Base-by-base conservation (phyloP, 23 tunicate species). In the Aplidium turbinatum region DNA sequence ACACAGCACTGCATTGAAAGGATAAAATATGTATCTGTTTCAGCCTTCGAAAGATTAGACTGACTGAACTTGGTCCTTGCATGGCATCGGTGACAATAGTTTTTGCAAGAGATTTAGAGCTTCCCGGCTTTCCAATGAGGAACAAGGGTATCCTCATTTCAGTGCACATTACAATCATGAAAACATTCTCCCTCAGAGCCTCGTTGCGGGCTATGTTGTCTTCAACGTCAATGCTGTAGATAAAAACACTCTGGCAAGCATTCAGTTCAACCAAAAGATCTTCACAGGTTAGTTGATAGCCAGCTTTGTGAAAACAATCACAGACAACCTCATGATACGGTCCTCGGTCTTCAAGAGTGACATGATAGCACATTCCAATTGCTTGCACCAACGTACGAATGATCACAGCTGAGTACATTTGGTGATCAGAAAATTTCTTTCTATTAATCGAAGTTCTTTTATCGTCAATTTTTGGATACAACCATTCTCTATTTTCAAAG, bases 31-130 rank as follows among this genome's bases (percentile, higher is more conserved):
- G 85, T n/a, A 86, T 72, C 58, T 72, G 76, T 57, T 87, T 87
- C 29, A 87, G 50, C 7, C 57, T 65, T 62, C 55, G 69, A 84
- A 73, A 87, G 4, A 87, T 22, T 39, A 33, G 26, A 65, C 57
- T 64, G 11, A 45, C 52, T 40, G 94, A 80, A 18, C 63, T 48
- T 40, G 54, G 35, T 28, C 94, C 94, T 31, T 79, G 82, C 94
- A 87, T 87, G 39, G 79, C 78, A 35, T 75, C 82, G 4, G 81
- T 73, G 36, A 87, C 81, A 57, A 87, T 75, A 1, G 94, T 80
- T 55, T 87, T 87, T 6, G 94, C 86, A 40, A 87, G 82, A 28
- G 94, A 87, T 39, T 87, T 87, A 7, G 94, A 87, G 73, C 94
- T 87, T 55, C 94, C 94, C 6, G 94, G 94, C 40, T 87, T 87